Base-by-base conservation (phyloP, 2,888 invertebrate genomes). In the Linnaemya vulpina region DNA sequence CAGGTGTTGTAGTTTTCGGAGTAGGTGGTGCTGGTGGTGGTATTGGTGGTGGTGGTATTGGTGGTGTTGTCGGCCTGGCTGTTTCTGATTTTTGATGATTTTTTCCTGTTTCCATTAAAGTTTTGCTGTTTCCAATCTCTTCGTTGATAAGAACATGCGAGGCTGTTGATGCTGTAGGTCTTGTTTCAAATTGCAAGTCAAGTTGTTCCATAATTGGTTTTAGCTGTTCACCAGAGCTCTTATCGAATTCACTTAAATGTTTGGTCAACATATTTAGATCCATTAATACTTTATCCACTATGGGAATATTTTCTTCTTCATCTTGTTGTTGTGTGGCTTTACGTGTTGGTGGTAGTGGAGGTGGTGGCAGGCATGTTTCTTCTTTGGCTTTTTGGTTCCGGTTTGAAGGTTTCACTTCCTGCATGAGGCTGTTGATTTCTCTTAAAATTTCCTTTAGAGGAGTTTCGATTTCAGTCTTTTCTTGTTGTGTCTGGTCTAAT, bases 61-160 rank as follows among this genome's bases (percentile, higher is more conserved):
- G 22, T 70, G 46, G 9, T 40, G 43, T 17, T 79, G 30, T n/a
- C 60, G 71, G 15, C 8, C 17, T 15, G 60, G n/a, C 38, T 25
- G 17, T 46, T 58, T 17, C 17, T 70, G 22, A 51, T 67, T 51
- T 55, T 3, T 58, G n/a, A 20, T 73, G 38, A 76, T 55, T 68
- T 73, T 65, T 71, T 71, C 49, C 60, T 68, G 17, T 40, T 65
- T 62, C 46, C 38, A 46, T 67, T 65, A 20, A n/a, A 25, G 70
- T 75, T 55, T 75, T 25, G 65, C 80, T 70, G 68, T 74, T 35
- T 85, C 73, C 70, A 82, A 86, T 67, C 17, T 86, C 86, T 73
- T 87, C 89, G 17, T 86, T 83, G 65, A 90, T 89, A 63, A 87
- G 78, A 65, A 89, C 88, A 86, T 89, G 88, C 80, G 88, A 87